These are phyloP conservation scores for Illadopsis cleaveri DNA, from an alignment of 2,113 vertebrate species.

Conservation along the genomic window DNA sequence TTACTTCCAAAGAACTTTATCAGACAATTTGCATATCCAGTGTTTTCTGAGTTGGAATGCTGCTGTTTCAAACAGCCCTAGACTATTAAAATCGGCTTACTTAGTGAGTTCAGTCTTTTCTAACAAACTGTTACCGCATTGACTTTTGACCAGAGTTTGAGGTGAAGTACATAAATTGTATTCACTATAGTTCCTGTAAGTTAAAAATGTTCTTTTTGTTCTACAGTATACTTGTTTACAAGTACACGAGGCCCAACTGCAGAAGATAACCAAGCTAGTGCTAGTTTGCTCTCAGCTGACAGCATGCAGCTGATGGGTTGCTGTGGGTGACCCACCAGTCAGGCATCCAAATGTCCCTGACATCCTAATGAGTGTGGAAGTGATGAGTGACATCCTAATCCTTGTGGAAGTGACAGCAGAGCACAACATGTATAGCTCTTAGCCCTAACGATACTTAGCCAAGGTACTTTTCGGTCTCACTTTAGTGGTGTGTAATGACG, in stretches of 20 bases:
- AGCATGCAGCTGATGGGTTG: neutral
- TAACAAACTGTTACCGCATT: neutral
- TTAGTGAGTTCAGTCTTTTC: neutral
- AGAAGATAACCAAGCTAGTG: neutral
- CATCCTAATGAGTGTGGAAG: neutral
- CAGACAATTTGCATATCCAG: neutral
- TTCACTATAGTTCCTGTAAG: neutral
- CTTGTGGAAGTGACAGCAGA: neutral
- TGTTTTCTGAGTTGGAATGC: neutral
- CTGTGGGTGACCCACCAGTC: neutral
- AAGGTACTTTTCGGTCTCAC: neutral
- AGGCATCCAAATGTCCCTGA: neutral
- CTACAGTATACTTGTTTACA: neutral
- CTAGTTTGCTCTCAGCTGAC: neutral
- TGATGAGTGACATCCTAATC: no score
- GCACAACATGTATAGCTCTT: neutral
- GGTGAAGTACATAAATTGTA: rapidly evolving
- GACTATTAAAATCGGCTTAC: neutral
- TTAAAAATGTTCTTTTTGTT: neutral
- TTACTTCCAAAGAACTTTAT: neutral
- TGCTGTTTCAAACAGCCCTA: neutral
- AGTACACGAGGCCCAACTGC: neutral
- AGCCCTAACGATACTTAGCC: neutral
- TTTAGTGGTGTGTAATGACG: neutral
- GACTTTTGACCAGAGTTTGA: neutral